Evolutionary conservation across 2,888 invertebrate species (phyloP), one percentile per base, ranked within the genome.

Genomic region (Ptycholaimellus sp.): DNA sequence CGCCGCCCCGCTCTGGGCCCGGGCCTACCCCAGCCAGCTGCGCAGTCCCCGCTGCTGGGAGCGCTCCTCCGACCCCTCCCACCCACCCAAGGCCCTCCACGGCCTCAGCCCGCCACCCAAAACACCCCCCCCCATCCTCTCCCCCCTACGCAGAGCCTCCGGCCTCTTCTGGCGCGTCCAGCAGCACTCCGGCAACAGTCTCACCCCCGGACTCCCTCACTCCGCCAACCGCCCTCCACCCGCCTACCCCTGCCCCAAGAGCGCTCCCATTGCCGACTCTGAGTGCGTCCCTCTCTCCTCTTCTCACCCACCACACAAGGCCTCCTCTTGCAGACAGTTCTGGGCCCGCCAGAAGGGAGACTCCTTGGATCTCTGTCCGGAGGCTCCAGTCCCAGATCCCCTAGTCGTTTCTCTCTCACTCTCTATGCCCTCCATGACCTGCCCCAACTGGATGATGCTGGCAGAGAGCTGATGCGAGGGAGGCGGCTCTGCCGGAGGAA

Each of bases 111-210:
- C 68, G 20, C 66, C 71, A 11, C 70, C 70, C 41, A 93, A 78
- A 60, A 90, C 87, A 1, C 87, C 93, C 13, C 77, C 81, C 21
- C 93, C 93, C 0, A 78, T 93, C 54, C 65, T 93, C 37, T 80
- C 82, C 55, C 93, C 93, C 0, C 75, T 80, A 41, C 69, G 93
- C 44, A 72, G 73, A 45, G 83, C 83, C 1, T 70, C 77, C 0
- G 90, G 90, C 1, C 66, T 90, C 3, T 82, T 74, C 54, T 70
- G 71, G 57, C 59, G 57, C 28, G 53, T 63, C n/a, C 18, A 7
- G 17, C 30, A 19, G 17, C 30, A 30, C 4, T n/a, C 9, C 16
- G 17, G 30, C 18, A 3, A n/a, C n/a, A n/a, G n/a, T n/a, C n/a
- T n/a, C n/a, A n/a, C n/a, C n/a, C n/a, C n/a, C n/a, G n/a, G n/a